Evolutionary conservation across 2,888 invertebrate genomes (phyloP).

Genomic region (Tenthredo scrophulariae): DNA sequence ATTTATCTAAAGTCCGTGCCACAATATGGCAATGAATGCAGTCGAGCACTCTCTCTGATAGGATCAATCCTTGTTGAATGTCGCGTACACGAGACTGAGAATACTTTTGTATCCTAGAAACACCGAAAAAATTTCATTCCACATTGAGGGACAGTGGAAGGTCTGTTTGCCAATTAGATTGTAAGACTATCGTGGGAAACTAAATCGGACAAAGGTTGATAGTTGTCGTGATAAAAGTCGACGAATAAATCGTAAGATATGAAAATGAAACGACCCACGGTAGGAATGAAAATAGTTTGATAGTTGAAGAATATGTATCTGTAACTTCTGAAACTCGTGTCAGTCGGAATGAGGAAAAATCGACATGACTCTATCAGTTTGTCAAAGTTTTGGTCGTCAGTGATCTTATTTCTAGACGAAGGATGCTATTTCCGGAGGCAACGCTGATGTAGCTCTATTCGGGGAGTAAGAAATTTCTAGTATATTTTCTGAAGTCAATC

Average conservation of each 20-base stretch:
- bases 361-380: not conserved
- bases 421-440: slow-evolving; percentile 34
- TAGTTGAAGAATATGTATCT: slow-evolving; percentile 9
- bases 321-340: not conserved
- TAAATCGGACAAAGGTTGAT: not conserved
- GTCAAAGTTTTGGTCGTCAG: slow-evolving; percentile 26
- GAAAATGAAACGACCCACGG: not conserved
- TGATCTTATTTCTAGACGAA: slow-evolving; percentile 14
- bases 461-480: not conserved
- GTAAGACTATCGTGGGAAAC: not conserved
- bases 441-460: slow-evolving; percentile 9
- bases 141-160: not conserved
- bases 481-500: slow-evolving; percentile 44
- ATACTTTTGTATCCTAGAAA: not conserved
- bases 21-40: slow-evolving; percentile 33
- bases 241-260: not conserved
- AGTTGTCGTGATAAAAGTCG: not conserved
- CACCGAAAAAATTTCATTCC: not conserved
- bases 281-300: slow-evolving; percentile 12
- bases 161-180: slow-evolving; percentile 7
- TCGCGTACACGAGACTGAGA: not conserved
- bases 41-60: slow-evolving; percentile 31
- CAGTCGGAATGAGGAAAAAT: not conserved
- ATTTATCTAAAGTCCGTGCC: slow-evolving; percentile 11
- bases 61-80: slow-evolving; percentile 19